Conservation (phyloP, 2,113 vertebrate genomes). For the Leucopsar rothschildi region DNA sequence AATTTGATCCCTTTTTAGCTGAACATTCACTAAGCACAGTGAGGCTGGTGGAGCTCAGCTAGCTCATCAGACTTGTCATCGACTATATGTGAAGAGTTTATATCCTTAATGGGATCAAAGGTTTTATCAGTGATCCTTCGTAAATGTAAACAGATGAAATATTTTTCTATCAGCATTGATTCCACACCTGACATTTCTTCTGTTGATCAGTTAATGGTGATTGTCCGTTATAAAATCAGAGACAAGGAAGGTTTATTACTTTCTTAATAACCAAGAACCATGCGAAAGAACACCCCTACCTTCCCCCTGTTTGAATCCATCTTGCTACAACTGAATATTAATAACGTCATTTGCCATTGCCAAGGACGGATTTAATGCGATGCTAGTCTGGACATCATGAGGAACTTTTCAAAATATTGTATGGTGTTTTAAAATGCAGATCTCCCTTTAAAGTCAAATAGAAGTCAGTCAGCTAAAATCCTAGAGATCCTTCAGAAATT, state of each 20-base stretch:
- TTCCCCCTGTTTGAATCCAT: constrained; percentile 26
- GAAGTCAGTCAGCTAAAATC: constrained; percentile 38
- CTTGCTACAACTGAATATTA: constrained; percentile 52
- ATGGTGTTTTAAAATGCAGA: neutral
- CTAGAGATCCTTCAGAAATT: constrained; percentile 5
- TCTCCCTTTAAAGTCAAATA: constrained; percentile 45
- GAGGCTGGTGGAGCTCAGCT: constrained; percentile 53
- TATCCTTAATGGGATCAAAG: constrained; percentile 79
- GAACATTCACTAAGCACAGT: constrained; percentile 58
- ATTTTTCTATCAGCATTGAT: constrained; percentile 68
- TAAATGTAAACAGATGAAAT: constrained; percentile 70
- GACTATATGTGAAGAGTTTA: constrained; percentile 73
- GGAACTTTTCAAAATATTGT: constrained; percentile 9
- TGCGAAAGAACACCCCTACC: neutral
- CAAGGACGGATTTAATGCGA: constrained; percentile 36
- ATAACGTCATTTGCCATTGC: constrained; percentile 38
- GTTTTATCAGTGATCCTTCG: constrained; percentile 69
- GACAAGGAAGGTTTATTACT: constrained; percentile 58
- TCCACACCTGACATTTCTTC: constrained; percentile 73
- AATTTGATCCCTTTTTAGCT: constrained; percentile 72
- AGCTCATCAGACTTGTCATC: constrained; percentile 71
- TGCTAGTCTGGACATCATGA: constrained; percentile 7
- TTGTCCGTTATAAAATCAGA: constrained; percentile 64
- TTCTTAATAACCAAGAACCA: constrained; percentile 44
- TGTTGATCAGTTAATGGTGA: constrained; percentile 74